These are phyloP conservation scores for Luperina testacea DNA, from an alignment of 2,888 invertebrate genomes.

Conservation along the genomic window DNA sequence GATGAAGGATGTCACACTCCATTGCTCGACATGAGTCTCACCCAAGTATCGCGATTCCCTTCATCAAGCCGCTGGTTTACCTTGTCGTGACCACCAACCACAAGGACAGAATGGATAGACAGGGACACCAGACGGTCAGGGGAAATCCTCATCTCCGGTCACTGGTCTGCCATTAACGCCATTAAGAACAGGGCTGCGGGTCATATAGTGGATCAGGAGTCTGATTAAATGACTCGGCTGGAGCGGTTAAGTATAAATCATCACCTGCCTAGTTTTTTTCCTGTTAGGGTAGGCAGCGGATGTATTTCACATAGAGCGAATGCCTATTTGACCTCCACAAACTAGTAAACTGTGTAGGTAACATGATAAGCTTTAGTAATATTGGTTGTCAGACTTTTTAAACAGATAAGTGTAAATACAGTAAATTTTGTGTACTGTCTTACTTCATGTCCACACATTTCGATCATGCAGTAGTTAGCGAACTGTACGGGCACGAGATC, in stretches of 20 bases:
- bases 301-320: neutral
- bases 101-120: neutral
- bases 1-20: neutral
- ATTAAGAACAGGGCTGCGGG: neutral
- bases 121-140: neutral
- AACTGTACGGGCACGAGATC: slow-evolving; percentile 37
- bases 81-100: neutral
- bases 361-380: neutral
- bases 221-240: neutral
- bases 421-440: neutral
- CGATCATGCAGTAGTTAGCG: slow-evolving; percentile 50
- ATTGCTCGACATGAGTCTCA: neutral
- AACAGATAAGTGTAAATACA: neutral
- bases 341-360: neutral
- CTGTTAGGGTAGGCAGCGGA: neutral
- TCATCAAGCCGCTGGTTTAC: neutral
- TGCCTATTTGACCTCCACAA: neutral
- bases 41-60: neutral
- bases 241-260: neutral
- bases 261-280: neutral
- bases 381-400: neutral
- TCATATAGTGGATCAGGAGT: neutral
- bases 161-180: neutral
- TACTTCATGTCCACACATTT: slow-evolving; percentile 66
- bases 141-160: neutral